Evolutionary conservation across 2,888 invertebrate genomes (phyloP), one percentile per base, ranked within the genome.

Genomic region (Periphyllus acericola): DNA sequence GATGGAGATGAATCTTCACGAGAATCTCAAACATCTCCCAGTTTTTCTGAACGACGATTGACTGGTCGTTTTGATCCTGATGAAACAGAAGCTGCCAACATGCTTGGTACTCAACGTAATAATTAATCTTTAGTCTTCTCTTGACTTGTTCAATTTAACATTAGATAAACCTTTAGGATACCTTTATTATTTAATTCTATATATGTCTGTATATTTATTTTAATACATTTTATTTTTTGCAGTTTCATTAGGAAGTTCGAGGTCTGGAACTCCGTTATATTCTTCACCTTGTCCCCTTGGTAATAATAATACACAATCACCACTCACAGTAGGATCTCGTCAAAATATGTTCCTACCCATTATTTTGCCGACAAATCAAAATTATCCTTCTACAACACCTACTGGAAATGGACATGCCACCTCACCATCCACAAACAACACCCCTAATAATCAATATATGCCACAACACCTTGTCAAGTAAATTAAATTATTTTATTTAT

Each of bases 31-130:
- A 97, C 95, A 25, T 95, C 95, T 87, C 96, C 97, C n/a, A 96
- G 96, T 91, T 96, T 95, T 92, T 94, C 93, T 90, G 94, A 94
- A 89, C 91, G 93, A 89, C 93, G 96, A 90, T 95, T 96, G 91
- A 93, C 96, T 68, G 96, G 96, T 5, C 93, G 96, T 89, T 97
- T 97, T 92, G 97, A 97, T 92, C 96, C 96, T 90, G 98, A 98
- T 91, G 98, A 98, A 92, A 98, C 97, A 1, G 98, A 99, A 92
- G 98, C 97, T 89, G 98, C 98, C 80, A 98, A 97, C 92, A 98
- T 98, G 97, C 93, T 98, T 89, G 96, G 96, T 96, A 92, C 40
- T 79, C 79, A 79, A 86, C 74, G 80, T 89, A 80, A 79, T 86
- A 86, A 78, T 79, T 74, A 88, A 89, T 89, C 88, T 89, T 34